These are phyloP conservation scores for Volucella inflata DNA, from an alignment of 2,888 invertebrate species.

Conservation along the genomic window DNA sequence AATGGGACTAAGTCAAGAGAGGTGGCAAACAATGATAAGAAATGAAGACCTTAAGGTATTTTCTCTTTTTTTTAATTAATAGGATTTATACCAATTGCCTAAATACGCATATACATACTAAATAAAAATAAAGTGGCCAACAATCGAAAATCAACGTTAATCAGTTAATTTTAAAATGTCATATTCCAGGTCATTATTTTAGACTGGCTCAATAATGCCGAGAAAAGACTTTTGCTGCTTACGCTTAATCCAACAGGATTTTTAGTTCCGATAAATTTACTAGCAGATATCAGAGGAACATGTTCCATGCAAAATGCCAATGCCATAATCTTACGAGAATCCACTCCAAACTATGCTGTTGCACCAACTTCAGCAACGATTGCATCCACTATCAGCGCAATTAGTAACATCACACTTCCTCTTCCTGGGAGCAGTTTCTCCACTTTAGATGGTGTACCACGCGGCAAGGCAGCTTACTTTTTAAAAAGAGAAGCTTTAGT, in stretches of 20 bases:
- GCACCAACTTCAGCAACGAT: constrained; percentile 62
- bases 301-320: constrained; percentile 46
- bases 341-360: constrained; percentile 49
- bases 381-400: constrained; percentile 64
- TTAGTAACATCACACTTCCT: constrained; percentile 77
- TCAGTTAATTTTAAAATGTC: neutral
- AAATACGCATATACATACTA: no score
- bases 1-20: constrained; percentile 92
- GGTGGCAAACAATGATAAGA: constrained; percentile 93
- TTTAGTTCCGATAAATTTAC: constrained; percentile 83
- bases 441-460: constrained; percentile 81
- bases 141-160: no score
- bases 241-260: constrained; percentile 83
- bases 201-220: constrained; percentile 83
- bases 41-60: constrained; percentile 87
- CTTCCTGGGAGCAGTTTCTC: constrained; percentile 81
- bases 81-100: neutral
- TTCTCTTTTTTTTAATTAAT: constrained; percentile 81
- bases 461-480: constrained; percentile 85
- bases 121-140: no score
- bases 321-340: constrained; percentile 53
- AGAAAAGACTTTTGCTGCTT: constrained; percentile 82
- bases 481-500: constrained; percentile 83
- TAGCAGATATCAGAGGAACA: constrained; percentile 80
- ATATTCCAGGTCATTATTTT: constrained; percentile 82